phyloP scores from a whole-genome alignment of 1,140 invertebrate species.

The Zaprionus ghesquierei region DNA sequence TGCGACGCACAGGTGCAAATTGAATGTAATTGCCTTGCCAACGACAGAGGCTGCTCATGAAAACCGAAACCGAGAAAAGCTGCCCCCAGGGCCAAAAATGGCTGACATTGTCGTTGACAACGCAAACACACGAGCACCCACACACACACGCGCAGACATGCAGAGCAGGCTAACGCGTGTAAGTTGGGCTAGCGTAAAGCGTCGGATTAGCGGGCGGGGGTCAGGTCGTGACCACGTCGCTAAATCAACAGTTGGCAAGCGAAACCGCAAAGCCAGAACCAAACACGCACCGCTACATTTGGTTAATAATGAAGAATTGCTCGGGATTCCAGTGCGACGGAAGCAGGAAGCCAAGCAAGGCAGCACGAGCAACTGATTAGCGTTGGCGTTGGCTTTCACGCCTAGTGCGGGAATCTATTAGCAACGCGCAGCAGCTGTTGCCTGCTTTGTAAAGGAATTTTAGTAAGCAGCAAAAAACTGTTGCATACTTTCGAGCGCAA shows the following conservation, averaged over 20 bases:
- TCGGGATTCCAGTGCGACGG: slow-evolving; percentile 18
- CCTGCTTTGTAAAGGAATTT: not conserved
- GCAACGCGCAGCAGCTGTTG: not conserved
- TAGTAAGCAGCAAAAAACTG: too few relatives aligned
- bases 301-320: slow-evolving; percentile 28
- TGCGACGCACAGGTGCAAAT: slow-evolving; percentile 65
- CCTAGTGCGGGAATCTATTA: not conserved
- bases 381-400: not conserved
- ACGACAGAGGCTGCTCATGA: slow-evolving; percentile 30
- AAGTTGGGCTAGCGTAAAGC: not conserved
- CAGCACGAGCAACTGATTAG: slow-evolving; percentile 14
- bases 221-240: slow-evolving; percentile 35
- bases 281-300: slow-evolving; percentile 24
- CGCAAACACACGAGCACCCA: slow-evolving; percentile 4
- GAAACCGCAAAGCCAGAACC: slow-evolving; percentile 45
- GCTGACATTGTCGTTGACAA: slow-evolving; percentile 70
- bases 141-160: not conserved
- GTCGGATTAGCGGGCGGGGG: slow-evolving; percentile 16
- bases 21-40: slow-evolving; percentile 67
- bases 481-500: not conserved
- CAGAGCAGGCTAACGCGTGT: not conserved
- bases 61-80: slow-evolving; percentile 52
- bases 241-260: slow-evolving; percentile 77
- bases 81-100: slow-evolving; percentile 46
- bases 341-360: not conserved